Evolutionary conservation across 2,797 vertebrate genomes (phyloP).

Genomic region (Chloroceryle amazona): DNA sequence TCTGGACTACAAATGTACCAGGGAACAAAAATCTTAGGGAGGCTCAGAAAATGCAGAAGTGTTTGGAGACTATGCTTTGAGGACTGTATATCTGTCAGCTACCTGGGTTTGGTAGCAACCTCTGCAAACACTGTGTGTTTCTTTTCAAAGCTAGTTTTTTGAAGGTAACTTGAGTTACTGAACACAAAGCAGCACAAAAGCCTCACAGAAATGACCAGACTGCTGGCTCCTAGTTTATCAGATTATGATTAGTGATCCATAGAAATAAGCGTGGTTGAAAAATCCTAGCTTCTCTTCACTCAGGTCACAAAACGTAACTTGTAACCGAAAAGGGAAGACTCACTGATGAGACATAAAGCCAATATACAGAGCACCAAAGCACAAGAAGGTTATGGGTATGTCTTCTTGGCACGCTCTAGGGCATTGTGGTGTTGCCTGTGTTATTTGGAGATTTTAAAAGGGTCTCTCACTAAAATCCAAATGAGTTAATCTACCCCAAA

Average conservation of each 20-base stretch:
- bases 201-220: background rate
- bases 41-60: background rate
- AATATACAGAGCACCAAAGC: background rate
- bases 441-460: background rate
- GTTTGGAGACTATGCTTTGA: background rate
- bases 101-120: background rate
- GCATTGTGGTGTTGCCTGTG: background rate
- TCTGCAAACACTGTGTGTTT: background rate
- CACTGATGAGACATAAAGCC: background rate
- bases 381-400: fast-evolving
- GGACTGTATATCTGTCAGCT: background rate
- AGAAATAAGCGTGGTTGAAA: background rate
- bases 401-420: background rate
- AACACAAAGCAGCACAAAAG: background rate
- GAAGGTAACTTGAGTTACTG: background rate
- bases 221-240: background rate
- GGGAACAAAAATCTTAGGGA: background rate
- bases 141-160: background rate
- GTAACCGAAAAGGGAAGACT: background rate
- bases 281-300: background rate
- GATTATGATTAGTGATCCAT: background rate
- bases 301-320: background rate
- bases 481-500: background rate
- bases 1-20: background rate
- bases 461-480: background rate